These are phyloP conservation scores for Amphipyra tragopoginis DNA, from an alignment of 2,888 invertebrate genomes.

Conservation along the genomic window DNA sequence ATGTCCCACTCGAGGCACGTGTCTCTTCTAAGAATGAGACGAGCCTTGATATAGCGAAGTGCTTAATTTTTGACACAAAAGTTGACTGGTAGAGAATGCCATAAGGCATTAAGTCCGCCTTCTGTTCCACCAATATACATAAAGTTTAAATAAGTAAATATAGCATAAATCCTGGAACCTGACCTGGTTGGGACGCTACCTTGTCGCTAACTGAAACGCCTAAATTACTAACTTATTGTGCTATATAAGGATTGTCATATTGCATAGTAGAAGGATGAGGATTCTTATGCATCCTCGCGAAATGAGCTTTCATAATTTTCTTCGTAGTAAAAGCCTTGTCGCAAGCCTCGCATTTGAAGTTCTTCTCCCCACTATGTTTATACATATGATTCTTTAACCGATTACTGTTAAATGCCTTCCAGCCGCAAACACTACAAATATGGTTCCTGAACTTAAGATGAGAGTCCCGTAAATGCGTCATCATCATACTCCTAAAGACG, in stretches of 20 bases:
- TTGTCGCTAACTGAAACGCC: too few relatives aligned
- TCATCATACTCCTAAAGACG: constrained; percentile 85
- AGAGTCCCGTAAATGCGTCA: constrained; percentile 81
- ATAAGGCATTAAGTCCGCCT: too few relatives aligned
- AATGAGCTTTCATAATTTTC: constrained; percentile 84
- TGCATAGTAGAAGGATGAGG: constrained; percentile 62
- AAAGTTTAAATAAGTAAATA: too few relatives aligned
- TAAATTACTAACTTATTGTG: constrained; percentile 49
- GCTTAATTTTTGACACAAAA: too few relatives aligned
- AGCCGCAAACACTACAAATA: constrained; percentile 81
- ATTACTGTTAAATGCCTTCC: constrained; percentile 84
- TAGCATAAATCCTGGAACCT: too few relatives aligned
- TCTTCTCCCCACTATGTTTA: constrained; percentile 86
- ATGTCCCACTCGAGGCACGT: too few relatives aligned
- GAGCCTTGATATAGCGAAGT: too few relatives aligned
- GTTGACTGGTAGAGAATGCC: too few relatives aligned
- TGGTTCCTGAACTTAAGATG: constrained; percentile 83
- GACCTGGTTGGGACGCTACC: too few relatives aligned
- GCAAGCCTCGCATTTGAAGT: constrained; percentile 82
- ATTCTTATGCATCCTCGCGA: constrained; percentile 79
- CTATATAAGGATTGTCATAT: constrained; percentile 71
- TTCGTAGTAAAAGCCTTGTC: constrained; percentile 84
- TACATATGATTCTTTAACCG: constrained; percentile 88
- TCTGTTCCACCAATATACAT: too few relatives aligned
- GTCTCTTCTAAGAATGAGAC: too few relatives aligned